phyloP scores from a whole-genome alignment of 2,888 invertebrate species.

The Deilephila elpenor region DNA sequence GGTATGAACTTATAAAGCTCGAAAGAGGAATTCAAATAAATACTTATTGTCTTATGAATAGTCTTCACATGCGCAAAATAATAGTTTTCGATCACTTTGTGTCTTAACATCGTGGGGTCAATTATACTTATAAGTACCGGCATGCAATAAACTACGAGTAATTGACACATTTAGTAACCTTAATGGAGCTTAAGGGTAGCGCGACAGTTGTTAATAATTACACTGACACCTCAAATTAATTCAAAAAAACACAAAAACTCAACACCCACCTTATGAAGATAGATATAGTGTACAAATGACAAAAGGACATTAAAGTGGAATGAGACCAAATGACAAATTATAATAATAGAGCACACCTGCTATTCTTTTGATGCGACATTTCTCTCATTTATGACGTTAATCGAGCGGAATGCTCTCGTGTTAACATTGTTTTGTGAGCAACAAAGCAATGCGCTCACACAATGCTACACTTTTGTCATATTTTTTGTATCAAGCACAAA shows the following conservation, averaged over 20 bases:
- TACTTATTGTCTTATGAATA: slow-evolving; percentile 23
- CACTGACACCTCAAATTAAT: slow-evolving; percentile 53
- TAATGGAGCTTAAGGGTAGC: slow-evolving; percentile 42
- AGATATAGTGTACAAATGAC: slow-evolving; percentile 61
- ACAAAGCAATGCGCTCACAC: slow-evolving; percentile 79
- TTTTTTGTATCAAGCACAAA: slow-evolving; percentile 79
- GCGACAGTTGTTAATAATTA: slow-evolving; percentile 45
- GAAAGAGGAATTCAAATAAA: slow-evolving; percentile 11
- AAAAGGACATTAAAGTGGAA: slow-evolving; percentile 69
- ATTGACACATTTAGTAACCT: slow-evolving; percentile 50
- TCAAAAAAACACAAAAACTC: slow-evolving; percentile 52
- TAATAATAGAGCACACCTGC: slow-evolving; percentile 83
- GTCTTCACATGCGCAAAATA: slow-evolving; percentile 1
- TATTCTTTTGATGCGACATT: slow-evolving; percentile 84
- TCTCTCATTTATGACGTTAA: slow-evolving; percentile 84
- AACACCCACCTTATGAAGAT: slow-evolving; percentile 63
- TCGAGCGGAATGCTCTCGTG: slow-evolving; percentile 79
- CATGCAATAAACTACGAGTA: slow-evolving; percentile 39
- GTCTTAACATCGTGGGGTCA: slow-evolving; percentile 8
- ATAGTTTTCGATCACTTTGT: slow-evolving; percentile 17
- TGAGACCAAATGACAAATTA: slow-evolving; percentile 80
- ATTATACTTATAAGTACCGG: slow-evolving; percentile 17
- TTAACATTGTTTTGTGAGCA: slow-evolving; percentile 75
- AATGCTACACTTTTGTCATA: slow-evolving; percentile 77
- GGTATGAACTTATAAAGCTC: slow-evolving; percentile 15